Evolutionary conservation across 2,888 invertebrate genomes (phyloP).

Genomic region (Ellobium chinense): DNA sequence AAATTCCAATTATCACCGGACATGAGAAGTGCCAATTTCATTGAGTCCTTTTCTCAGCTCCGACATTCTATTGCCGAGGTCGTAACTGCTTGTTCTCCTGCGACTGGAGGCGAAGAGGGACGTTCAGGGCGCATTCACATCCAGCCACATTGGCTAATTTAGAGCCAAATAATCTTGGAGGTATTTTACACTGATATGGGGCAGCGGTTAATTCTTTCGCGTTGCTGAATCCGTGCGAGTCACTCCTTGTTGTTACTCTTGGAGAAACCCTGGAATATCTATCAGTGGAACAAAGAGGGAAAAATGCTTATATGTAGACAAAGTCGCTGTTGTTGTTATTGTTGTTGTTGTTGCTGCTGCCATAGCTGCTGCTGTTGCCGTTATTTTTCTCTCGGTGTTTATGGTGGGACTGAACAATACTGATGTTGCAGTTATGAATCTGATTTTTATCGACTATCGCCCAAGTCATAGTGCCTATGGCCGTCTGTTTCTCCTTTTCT

Average conservation of each 20-base stretch:
- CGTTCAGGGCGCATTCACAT: neutral
- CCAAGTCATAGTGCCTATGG: neutral
- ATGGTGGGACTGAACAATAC: too few relatives aligned
- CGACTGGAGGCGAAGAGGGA: slow-evolving; percentile 11
- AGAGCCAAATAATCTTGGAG: slow-evolving; percentile 9
- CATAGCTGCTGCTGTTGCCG: too few relatives aligned
- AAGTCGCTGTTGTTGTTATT: too few relatives aligned
- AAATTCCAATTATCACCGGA: slow-evolving; percentile 48
- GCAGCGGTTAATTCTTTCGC: slow-evolving; percentile 6
- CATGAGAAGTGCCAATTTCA: slow-evolving; percentile 47
- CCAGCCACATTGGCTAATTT: slow-evolving; percentile 24
- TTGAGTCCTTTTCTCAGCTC: slow-evolving; percentile 26
- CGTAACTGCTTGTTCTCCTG: slow-evolving; percentile 31
- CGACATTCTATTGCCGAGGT: slow-evolving; percentile 41
- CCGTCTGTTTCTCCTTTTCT: neutral
- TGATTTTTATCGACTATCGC: too few relatives aligned
- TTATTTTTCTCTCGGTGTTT: too few relatives aligned
- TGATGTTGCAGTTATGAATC: too few relatives aligned
- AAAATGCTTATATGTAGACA: too few relatives aligned
- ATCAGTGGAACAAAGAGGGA: too few relatives aligned
- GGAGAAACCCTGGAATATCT: too few relatives aligned
- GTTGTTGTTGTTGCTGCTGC: too few relatives aligned
- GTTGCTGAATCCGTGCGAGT: neutral
- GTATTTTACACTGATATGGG: slow-evolving; percentile 1
- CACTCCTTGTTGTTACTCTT: too few relatives aligned